These are phyloP conservation scores for Sinella curviseta DNA, from an alignment of 1,140 invertebrate species.

Conservation along the genomic window DNA sequence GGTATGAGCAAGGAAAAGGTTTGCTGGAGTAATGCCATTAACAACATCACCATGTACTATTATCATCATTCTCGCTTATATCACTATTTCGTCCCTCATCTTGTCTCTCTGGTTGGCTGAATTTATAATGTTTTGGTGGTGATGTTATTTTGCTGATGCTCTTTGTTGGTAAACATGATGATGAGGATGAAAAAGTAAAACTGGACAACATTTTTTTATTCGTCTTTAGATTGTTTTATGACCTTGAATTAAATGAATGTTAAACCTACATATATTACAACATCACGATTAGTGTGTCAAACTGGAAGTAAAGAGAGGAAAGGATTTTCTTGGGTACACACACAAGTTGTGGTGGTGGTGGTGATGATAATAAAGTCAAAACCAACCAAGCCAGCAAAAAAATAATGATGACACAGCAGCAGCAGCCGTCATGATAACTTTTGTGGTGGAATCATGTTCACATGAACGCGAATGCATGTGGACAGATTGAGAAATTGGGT, in stretches of 20 bases:
- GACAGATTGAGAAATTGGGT: neutral
- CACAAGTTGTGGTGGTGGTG: too few species aligned
- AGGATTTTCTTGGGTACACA: neutral
- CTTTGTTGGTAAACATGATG: neutral
- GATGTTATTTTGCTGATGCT: neutral
- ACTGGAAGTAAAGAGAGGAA: neutral
- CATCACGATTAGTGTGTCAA: neutral
- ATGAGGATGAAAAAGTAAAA: neutral
- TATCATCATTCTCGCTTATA: too few species aligned
- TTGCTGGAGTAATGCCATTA: too few species aligned
- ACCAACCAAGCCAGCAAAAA: too few species aligned
- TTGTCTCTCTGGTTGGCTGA: neutral
- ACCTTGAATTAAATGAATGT: slow-evolving; percentile 25
- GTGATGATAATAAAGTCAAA: too few species aligned
- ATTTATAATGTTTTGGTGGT: neutral
- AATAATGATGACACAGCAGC: neutral
- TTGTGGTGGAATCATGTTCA: neutral
- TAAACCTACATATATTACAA: neutral
- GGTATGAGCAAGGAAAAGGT: too few species aligned
- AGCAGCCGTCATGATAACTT: neutral
- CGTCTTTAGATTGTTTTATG: slow-evolving; percentile 1
- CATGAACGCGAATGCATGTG: neutral
- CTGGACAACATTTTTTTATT: slow-evolving; percentile 4
- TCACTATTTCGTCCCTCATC: neutral
- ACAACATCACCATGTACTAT: too few species aligned